Evolutionary conservation across 2,888 invertebrate species (phyloP), one percentile per base, ranked within the genome.

Genomic region (Cecidostiba fungosa): DNA sequence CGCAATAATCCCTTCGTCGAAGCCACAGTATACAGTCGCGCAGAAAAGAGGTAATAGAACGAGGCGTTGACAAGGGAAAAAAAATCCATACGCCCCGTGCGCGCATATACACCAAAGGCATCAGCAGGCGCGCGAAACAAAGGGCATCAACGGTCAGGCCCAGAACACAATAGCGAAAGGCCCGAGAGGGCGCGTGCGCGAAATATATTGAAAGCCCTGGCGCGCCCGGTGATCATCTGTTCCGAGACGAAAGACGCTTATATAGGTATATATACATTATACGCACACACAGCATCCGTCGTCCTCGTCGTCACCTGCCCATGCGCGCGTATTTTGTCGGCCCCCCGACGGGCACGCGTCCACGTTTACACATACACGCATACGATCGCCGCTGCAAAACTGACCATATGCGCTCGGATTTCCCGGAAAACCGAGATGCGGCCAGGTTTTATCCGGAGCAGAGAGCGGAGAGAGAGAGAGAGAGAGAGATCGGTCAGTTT

Each of bases 101-200:
- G 39, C 19, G 70, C 19, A 59, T 43, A 72, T 47, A 26, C 62
- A n/a, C 10, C 29, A 19, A 74, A 3, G 23, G 47, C 82, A n/a
- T n/a, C n/a, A n/a, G n/a, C 50, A 19, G 36, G 19, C 62, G n/a
- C 43, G n/a, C 43, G 39, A 83, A 83, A 85, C 82, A 85, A 85
- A 70, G 72, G 76, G 29, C 76, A 69, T 78, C 79, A 85, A 86
- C 82, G 73, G 82, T 78, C 83, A 50, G 29, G 43, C 12, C 69
- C 14, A 14, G 66, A 14, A 12, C 43, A 83, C 66, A 78, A 82
- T 80, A 69, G 74, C 19, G 19, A 29, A 43, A 77, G 78, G 59
- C 50, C 6, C 23, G 66, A 50, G 23, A 77, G 85, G 83, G 87
- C 85, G 85, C 85, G 87, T 83, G 89, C 86, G 88, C 89, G 86